Conservation (phyloP, 1,140 invertebrate species). For the Eriosoma lanigerum region DNA sequence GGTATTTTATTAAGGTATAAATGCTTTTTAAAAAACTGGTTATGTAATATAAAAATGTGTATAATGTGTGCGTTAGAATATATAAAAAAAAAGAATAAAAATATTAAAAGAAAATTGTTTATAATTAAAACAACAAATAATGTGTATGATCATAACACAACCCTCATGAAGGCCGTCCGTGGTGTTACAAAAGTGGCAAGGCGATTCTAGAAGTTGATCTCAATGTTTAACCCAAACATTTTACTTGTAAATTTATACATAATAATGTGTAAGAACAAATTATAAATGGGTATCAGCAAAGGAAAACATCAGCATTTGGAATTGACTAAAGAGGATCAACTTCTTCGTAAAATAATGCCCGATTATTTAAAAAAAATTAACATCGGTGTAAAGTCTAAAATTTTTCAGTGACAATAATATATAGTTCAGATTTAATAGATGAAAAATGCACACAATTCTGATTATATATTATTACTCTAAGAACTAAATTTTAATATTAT, state of each 20-base stretch:
- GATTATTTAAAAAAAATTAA: conserved; percentile 37
- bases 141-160: conserved; percentile 34
- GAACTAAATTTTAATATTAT: conserved; percentile 49
- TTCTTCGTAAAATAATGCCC: conserved; percentile 24
- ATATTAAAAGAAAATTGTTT: conserved; percentile 23
- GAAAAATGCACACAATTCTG: conserved; percentile 45
- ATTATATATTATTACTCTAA: conserved; percentile 44
- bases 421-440: conserved; percentile 43
- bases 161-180: conserved; percentile 50
- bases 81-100: conserved; percentile 27
- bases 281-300: conserved; percentile 17
- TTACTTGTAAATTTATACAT: conserved; percentile 1
- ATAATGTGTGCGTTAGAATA: conserved; percentile 39
- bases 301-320: not conserved
- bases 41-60: conserved; percentile 46
- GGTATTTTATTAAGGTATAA: too few relatives aligned
- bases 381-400: conserved; percentile 35
- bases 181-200: conserved; percentile 41
- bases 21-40: conserved; percentile 48
- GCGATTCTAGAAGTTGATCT: conserved; percentile 3
- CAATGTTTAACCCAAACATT: not conserved
- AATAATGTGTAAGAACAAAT: not conserved
- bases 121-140: conserved; percentile 19
- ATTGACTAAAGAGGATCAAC: not conserved
- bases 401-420: conserved; percentile 32